These are phyloP conservation scores for Aporophyla lueneburgensis DNA, from an alignment of 2,888 invertebrate species.

Conservation along the genomic window DNA sequence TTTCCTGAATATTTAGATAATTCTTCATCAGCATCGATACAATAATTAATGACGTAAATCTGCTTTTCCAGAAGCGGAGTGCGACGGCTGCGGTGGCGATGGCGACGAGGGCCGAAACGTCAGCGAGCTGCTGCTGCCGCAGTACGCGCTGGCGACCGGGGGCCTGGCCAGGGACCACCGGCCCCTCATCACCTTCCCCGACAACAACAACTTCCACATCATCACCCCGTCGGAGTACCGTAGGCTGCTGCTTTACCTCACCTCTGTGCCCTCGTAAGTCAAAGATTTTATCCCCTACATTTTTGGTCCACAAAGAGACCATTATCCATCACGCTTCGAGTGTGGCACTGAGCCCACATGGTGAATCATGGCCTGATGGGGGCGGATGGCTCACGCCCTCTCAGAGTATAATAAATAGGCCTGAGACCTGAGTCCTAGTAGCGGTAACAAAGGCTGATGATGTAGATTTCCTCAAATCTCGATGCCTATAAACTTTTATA, in stretches of 20 bases:
- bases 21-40: neutral
- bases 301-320: neutral
- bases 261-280: conserved; percentile 98
- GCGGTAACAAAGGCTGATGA: no score
- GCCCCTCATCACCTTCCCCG: conserved; percentile 98
- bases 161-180: conserved; percentile 98
- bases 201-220: conserved; percentile 96
- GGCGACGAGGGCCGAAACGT: conserved; percentile 94
- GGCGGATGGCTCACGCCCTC: neutral
- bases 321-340: neutral
- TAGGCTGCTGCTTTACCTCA: conserved; percentile 97
- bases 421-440: neutral
- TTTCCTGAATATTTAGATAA: no score
- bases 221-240: conserved; percentile 97
- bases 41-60: neutral
- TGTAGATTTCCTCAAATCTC: neutral
- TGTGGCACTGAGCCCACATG: neutral
- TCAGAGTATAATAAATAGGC: neutral
- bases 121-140: conserved; percentile 96
- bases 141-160: conserved; percentile 97
- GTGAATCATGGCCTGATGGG: neutral
- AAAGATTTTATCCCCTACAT: no score
- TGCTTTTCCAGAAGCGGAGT: conserved; percentile 87
- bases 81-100: conserved; percentile 89
- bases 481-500: neutral